Evolutionary conservation across 2,113 vertebrate species (phyloP).

Genomic region (Podilymbus podiceps): DNA sequence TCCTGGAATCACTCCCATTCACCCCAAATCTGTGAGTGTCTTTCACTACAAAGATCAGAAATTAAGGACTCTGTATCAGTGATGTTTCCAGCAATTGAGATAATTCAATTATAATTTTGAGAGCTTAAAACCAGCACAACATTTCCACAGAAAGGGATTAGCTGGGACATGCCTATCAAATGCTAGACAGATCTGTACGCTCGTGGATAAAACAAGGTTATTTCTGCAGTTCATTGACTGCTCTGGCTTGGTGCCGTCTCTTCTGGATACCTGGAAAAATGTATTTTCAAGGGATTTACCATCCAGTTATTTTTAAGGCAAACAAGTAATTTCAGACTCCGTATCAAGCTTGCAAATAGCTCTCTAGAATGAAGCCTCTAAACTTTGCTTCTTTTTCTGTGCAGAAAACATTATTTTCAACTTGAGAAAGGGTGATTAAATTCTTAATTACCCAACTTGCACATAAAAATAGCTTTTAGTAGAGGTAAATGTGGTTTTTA

Average conservation of each 20-base stretch:
- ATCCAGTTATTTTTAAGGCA: background rate
- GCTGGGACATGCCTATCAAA: background rate
- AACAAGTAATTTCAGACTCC: background rate
- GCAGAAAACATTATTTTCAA: background rate
- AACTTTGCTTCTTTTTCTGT: background rate
- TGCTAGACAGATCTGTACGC: rapidly evolving
- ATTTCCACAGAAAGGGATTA: background rate
- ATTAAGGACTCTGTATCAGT: background rate
- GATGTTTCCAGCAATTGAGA: background rate
- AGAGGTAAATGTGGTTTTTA: background rate
- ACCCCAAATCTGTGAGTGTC: background rate
- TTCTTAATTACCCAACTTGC: background rate
- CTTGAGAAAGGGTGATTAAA: background rate
- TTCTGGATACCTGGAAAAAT: background rate
- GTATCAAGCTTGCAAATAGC: background rate
- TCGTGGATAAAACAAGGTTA: background rate
- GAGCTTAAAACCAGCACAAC: background rate
- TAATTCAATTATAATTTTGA: background rate
- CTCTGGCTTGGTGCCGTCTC: background rate
- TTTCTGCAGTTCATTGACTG: background rate
- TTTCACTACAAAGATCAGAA: background rate
- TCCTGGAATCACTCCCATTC: background rate
- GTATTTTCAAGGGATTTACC: background rate
- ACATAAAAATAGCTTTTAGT: background rate
- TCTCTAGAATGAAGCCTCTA: background rate